Base-by-base conservation (phyloP, 2,113 vertebrate genomes). In the Dendropsophus ebraccatus region DNA sequence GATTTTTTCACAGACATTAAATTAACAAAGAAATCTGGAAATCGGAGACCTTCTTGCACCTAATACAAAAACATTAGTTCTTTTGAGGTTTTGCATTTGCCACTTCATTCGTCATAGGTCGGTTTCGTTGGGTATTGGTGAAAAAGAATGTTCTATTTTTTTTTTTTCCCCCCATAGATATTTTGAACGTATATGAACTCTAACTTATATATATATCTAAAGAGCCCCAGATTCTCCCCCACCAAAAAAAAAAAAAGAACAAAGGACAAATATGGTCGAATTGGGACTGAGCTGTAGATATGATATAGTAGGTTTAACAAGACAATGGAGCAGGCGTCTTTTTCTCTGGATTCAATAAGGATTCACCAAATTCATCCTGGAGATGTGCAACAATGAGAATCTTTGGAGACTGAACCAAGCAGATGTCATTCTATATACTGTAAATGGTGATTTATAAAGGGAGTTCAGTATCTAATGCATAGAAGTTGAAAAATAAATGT, bases 11-110 rank as follows among this genome's bases (percentile, higher is more conserved):
- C 78, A 81, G 78, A 25, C 54, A 62, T 25, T 65, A 62, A 81
- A 81, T 81, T 81, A 81, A 81, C 56, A 28, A 25, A 80, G 35
- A 58, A 80, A 69, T 52, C 13, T 50, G 60, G 62, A 82, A 52
- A 52, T 25, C 1, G 32, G 78, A 81, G 56, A 14, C 13, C 23
- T 25, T 25, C 56, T 62, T 28, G 25, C 78, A 81, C 78, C 78
- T 81, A 45, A 81, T 81, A 45, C 23, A 62, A 25, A 62, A 65
- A 65, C 78, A 81, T 47, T 2, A 81, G 50, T 50, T 25, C 74
- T 77, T 76, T 77, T 54, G 74, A 70, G 74, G 74, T 54, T 77
- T 77, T 30, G 74, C 16, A 2, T 1, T 35, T 54, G 16, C 74
- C 74, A 52, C 21, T 32, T 52, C 49, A 52, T 52, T 50, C 10